Conservation (phyloP, 2,888 invertebrate genomes). For the Leuctra nigra region DNA sequence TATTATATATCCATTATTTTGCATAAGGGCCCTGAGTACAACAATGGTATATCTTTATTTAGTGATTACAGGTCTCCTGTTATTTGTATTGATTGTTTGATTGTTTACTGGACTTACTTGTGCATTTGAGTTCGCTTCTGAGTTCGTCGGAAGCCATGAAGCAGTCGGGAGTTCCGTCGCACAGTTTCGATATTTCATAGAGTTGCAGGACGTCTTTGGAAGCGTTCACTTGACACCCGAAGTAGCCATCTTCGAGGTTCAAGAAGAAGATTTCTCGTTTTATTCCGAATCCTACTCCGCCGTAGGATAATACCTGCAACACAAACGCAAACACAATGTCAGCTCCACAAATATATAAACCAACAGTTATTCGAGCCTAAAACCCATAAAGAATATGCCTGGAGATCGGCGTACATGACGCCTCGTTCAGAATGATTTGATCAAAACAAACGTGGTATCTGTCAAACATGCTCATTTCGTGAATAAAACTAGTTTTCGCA, state of each 20-base stretch:
- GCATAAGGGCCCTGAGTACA: too few species aligned
- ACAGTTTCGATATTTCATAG: constrained; percentile 90
- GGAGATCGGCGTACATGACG: too few species aligned
- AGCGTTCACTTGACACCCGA: constrained; percentile 96
- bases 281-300: constrained; percentile 73
- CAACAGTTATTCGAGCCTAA: too few species aligned
- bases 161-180: constrained; percentile 86
- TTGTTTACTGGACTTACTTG: constrained; percentile 58
- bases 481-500: not conserved
- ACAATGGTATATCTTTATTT: not conserved
- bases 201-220: constrained; percentile 91
- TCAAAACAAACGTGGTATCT: too few species aligned
- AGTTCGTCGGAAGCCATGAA: constrained; percentile 90
- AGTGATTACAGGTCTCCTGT: not conserved
- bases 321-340: too few species aligned
- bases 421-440: too few species aligned
- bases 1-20: not conserved
- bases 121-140: constrained; percentile 84
- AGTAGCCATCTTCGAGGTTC: constrained; percentile 95
- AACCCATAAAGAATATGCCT: too few species aligned
- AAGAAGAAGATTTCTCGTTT: constrained; percentile 93
- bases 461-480: too few species aligned
- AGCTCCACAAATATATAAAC: too few species aligned
- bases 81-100: not conserved
- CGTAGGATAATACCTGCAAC: constrained; percentile 66